A percentile compares a stretch with the other conserved stretches of the same genome.
phyloP scores from a whole-genome alignment of 2,113 vertebrate species.

The Synodontis membranacea region DNA sequence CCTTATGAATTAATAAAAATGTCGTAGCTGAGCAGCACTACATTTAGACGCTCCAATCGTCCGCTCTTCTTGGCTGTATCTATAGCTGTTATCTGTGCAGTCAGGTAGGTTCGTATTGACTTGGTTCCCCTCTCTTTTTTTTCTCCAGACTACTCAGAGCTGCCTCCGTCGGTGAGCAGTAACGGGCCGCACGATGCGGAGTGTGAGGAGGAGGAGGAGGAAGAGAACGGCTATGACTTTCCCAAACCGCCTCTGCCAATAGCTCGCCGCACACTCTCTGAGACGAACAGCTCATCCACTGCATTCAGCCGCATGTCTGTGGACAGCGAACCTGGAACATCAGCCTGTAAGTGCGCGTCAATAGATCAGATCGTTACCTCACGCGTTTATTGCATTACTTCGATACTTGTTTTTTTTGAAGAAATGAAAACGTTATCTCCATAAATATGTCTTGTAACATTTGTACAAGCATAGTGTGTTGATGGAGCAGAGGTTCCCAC shows the following conservation, averaged over 20 bases:
- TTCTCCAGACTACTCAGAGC: slow-evolving; percentile 74
- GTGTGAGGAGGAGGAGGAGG: slow-evolving; percentile 74
- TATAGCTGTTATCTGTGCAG: background rate
- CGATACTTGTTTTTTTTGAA: background rate
- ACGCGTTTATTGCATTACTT: background rate
- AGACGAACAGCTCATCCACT: slow-evolving; percentile 80
- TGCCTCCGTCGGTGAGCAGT: slow-evolving; percentile 67
- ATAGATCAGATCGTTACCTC: background rate
- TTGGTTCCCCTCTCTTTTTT: background rate
- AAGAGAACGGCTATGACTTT: slow-evolving; percentile 86
- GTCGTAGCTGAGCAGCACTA: background rate
- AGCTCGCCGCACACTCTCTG: slow-evolving; percentile 84
- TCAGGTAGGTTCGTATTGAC: background rate
- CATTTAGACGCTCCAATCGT: background rate
- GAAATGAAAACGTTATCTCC: background rate
- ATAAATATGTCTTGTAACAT: background rate
- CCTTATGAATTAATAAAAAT: background rate
- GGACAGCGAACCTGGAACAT: slow-evolving; percentile 71
- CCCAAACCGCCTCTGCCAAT: slow-evolving; percentile 79
- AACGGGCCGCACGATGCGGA: slow-evolving; percentile 63
- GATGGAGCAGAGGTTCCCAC: background rate
- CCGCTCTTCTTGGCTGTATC: background rate
- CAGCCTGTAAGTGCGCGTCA: slow-evolving; percentile 59
- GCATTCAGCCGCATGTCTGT: slow-evolving; percentile 80
- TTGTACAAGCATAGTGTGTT: background rate